Evolutionary conservation across 2,888 invertebrate genomes (phyloP).

Genomic region (Hermodice carunculata): DNA sequence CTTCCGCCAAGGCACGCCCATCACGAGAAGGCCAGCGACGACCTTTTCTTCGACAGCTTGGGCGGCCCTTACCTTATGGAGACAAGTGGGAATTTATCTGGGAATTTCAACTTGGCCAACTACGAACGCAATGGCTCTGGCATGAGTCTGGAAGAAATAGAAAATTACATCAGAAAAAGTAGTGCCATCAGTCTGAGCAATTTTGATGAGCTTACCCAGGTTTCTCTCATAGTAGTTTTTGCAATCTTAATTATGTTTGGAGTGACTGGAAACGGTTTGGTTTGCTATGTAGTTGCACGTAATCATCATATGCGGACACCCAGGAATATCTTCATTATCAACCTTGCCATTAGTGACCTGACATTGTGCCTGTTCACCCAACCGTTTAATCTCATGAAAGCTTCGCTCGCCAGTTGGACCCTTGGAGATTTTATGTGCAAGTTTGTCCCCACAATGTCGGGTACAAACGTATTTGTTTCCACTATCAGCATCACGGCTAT

Average conservation of each 20-base stretch:
- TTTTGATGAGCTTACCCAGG: conserved; percentile 49
- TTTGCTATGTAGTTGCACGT: conserved; percentile 82
- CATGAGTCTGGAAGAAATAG: no score
- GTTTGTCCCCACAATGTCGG: conserved; percentile 87
- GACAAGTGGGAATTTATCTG: no score
- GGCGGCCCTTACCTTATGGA: no score
- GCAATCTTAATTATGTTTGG: conserved; percentile 80
- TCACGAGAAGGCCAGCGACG: no score
- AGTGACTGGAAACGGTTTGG: conserved; percentile 86
- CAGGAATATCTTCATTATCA: conserved; percentile 91
- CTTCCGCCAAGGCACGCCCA: no score
- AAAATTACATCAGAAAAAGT: no score
- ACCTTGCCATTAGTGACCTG: conserved; percentile 85
- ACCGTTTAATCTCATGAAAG: conserved; percentile 89
- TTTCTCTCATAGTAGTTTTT: conserved; percentile 53
- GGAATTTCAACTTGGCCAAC: no score
- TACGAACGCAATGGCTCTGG: no score
- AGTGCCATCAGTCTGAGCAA: conserved; percentile 27
- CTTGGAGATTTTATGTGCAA: conserved; percentile 88
- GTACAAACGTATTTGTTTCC: conserved; percentile 91
- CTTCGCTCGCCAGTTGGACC: conserved; percentile 75
- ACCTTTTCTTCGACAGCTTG: no score
- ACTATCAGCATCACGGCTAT: conserved; percentile 95
- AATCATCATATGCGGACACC: conserved; percentile 93
- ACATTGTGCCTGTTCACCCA: conserved; percentile 90